Evolutionary conservation across 2,797 vertebrate genomes (phyloP), one percentile per base, ranked within the genome.

Genomic region (Karalla daura): DNA sequence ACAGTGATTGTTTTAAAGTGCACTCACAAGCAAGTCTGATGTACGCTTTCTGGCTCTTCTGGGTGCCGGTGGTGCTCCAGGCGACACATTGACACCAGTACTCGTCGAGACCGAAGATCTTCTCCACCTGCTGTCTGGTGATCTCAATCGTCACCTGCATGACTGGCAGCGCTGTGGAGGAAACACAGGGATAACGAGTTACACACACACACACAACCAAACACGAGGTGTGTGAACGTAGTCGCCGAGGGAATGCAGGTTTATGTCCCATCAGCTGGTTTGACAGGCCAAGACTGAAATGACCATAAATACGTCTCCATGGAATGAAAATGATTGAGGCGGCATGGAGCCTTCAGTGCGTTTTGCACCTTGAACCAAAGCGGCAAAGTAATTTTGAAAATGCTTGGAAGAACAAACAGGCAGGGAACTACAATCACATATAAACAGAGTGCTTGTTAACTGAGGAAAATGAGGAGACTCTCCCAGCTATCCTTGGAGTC

Each of bases 21-120:
- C 60, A 96, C 98, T 97, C 93, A 98, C 97, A 98, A 81, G 97
- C 97, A 0, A 98, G 96, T 78, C 96, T 95, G 80, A 99, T 96
- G 0, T 94, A 98, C 3, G 97, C 96, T 76, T 99, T 99, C 85
- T 97, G 96, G 90, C 97, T 99, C 92, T 99, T 99, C 88, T 97
- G 97, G 72, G 98, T 99, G 78, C 98, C 98, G 0, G 96, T 97
- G 72, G 96, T 96, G 92, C 98, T 99, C 98, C 98, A 99, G 30
- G 98, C 98, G 64, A 99, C 97, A 1, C 98, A 99, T 82, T 99
- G 98, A 89, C 98, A 99, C 98, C 97, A 99, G 92, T 96, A 99
- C 80, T 99, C 96, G 70, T 99, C 97, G 58, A 99, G 92, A 39
- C 98, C 97, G 5, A 98, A 99, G 84, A 98, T 92, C 93, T 98